These are phyloP conservation scores for Tolypeutes matacus DNA, from an alignment of 2,797 vertebrate genomes.

Conservation along the genomic window DNA sequence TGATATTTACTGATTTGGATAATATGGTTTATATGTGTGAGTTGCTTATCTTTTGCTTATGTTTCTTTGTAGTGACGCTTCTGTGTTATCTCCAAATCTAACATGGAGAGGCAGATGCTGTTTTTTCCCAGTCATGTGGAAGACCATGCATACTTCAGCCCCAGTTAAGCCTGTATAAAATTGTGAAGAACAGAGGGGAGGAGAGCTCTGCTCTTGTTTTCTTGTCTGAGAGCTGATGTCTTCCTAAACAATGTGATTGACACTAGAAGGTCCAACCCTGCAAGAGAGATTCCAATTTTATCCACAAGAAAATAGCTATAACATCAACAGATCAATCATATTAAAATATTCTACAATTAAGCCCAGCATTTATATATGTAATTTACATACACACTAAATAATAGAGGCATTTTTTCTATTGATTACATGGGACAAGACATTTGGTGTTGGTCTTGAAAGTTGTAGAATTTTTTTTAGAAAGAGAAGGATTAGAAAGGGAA, in stretches of 20 bases:
- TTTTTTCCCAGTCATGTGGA: neutral
- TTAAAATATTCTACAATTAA: slow-evolving; percentile 18
- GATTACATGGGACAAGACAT: neutral
- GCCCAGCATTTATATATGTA: neutral
- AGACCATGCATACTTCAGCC: neutral
- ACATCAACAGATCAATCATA: neutral
- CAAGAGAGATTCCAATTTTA: neutral
- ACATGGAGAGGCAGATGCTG: neutral
- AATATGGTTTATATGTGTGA: slow-evolving; percentile 6
- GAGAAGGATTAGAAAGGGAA: neutral
- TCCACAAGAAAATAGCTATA: neutral
- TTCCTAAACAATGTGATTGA: neutral
- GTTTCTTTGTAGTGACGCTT: neutral
- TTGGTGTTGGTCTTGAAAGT: slow-evolving; percentile 13
- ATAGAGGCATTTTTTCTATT: neutral
- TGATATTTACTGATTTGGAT: slow-evolving; percentile 40
- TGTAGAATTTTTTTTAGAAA: neutral
- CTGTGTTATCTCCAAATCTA: neutral
- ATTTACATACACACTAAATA: neutral
- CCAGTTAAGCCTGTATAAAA: neutral
- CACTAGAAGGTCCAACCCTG: neutral
- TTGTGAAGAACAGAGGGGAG: neutral
- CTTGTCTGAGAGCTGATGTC: neutral
- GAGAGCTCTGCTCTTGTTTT: neutral
- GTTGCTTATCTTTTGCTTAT: neutral